Evolutionary conservation across 2,888 invertebrate genomes (phyloP), one percentile per base, ranked within the genome.

Genomic region (Andrena haemorrhoa): DNA sequence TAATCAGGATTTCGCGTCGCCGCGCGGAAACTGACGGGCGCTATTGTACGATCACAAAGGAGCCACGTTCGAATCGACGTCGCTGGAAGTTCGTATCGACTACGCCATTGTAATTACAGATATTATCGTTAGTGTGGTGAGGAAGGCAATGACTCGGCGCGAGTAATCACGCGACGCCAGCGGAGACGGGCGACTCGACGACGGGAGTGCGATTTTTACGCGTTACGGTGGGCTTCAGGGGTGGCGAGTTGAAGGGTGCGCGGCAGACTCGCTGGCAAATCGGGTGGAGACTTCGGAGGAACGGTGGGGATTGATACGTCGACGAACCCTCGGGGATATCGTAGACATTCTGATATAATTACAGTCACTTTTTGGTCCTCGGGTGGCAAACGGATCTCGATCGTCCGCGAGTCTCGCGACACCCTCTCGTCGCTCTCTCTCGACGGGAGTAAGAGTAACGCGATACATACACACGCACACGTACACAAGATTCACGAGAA

Each of bases 391-490:
- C 10, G 1, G 20, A 33, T 4, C 12, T 8, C 16, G 23, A 53
- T 49, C 56, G 56, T 69, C 72, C 53, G 60, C 49, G 68, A 76
- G 58, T 78, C 20, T 47, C 78, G 65, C 58, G 71, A 76, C 29
- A 81, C 81, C 61, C 23, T 10, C 77, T 78, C 56, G 64, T 66
- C 56, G 58, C 71, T 47, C 66, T 70, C 74, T 58, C 75, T 60
- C 23, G 23, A 23, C 60, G 66, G 35, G 58, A 29, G 56, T 23
- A 26, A 51, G 49, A 51, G 23, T 41, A 31, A 71, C 20, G 26
- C 41, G 6, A 33, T 33, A 16, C 51, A 77, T 56, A 41, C 64
- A 41, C 0, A 63, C 23, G 64, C 4, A 3, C 56, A 61, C 7
- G 53, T 35, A 69, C 63, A 65, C 31, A 72, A 10, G 2, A n/a